These are phyloP conservation scores for Hippolais icterina DNA, from an alignment of 2,113 vertebrate species.

Conservation along the genomic window DNA sequence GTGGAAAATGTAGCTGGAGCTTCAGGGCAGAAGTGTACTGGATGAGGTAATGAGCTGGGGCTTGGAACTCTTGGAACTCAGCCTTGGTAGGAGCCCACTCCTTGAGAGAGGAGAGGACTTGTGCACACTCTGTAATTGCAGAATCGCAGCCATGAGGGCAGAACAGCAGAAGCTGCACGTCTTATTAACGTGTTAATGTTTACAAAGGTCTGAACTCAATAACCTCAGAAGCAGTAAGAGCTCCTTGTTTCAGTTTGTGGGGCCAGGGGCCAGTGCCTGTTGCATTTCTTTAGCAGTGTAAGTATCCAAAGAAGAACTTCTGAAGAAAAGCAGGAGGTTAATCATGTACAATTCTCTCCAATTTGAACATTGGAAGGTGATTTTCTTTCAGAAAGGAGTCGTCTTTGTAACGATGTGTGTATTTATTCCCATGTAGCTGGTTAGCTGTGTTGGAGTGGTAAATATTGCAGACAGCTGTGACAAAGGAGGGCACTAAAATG, in stretches of 20 bases:
- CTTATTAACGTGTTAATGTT: slow-evolving; percentile 18
- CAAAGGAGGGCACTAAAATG: background rate
- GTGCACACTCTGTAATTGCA: background rate
- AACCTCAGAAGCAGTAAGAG: background rate
- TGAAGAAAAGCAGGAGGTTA: background rate
- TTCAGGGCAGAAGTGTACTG: background rate
- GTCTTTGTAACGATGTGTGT: background rate
- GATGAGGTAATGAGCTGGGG: background rate
- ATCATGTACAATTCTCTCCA: background rate
- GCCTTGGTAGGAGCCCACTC: background rate
- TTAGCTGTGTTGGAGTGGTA: background rate
- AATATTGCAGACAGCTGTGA: background rate
- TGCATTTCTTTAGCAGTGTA: background rate
- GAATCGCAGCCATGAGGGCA: background rate
- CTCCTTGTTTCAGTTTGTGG: background rate
- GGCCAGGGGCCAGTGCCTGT: background rate
- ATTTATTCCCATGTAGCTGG: background rate
- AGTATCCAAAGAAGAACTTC: background rate
- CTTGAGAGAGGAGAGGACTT: background rate
- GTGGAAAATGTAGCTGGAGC: slow-evolving; percentile 46
- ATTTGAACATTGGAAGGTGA: background rate
- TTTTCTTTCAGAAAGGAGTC: background rate
- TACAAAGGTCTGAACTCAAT: slow-evolving; percentile 23
- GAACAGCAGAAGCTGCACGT: background rate
- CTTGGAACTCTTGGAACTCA: background rate